Conservation (phyloP, 2,113 vertebrate genomes). For the Muntiacus reevesi region DNA sequence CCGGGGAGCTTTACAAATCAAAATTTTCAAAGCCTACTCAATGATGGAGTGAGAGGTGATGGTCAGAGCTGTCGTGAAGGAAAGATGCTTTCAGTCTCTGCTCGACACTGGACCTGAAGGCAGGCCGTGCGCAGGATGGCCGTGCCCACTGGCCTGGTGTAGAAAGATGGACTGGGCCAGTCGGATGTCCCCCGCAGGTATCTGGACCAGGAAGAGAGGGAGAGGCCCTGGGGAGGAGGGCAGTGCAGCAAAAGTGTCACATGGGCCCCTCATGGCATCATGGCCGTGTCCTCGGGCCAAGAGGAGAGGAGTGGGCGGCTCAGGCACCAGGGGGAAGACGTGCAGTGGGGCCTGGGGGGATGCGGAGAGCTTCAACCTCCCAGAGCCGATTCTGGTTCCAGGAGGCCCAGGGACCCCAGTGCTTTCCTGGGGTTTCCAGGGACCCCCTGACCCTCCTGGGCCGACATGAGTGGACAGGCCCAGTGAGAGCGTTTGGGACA, state of each 20-base stretch:
- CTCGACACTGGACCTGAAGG: accelerated
- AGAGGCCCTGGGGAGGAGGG: accelerated
- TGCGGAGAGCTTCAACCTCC: accelerated
- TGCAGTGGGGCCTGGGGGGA: neutral
- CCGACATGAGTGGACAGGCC: accelerated
- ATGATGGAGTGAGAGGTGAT: accelerated
- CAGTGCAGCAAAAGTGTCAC: accelerated
- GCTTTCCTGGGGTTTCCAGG: neutral
- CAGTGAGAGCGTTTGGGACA: neutral
- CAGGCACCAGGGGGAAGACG: neutral
- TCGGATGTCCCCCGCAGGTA: neutral
- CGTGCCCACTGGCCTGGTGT: accelerated
- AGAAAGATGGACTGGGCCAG: accelerated
- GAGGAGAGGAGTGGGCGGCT: neutral
- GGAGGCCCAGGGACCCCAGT: neutral
- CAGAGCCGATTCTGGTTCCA: neutral
- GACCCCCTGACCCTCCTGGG: neutral
- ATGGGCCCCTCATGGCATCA: accelerated
- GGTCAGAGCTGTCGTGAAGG: neutral
- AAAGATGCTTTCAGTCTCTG: accelerated
- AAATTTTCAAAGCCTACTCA: neutral
- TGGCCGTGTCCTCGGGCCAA: accelerated
- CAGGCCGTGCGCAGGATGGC: accelerated
- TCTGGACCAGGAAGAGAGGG: neutral
- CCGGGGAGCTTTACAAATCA: neutral